Evolutionary conservation across 2,113 vertebrate species (phyloP), one percentile per base, ranked within the genome.

Genomic region (Calypte anna): DNA sequence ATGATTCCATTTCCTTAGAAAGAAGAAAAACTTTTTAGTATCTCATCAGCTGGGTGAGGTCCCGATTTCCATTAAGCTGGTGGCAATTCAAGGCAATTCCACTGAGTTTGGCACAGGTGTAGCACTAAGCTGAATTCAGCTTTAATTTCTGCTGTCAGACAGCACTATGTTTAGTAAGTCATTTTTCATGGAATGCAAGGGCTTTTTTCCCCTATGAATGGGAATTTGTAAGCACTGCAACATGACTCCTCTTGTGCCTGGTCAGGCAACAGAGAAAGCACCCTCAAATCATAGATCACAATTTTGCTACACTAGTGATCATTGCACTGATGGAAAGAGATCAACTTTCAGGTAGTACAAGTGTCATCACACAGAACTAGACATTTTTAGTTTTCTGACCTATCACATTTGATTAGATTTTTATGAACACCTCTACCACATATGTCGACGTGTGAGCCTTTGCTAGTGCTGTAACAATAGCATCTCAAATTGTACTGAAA

Each of bases 101-200:
- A 68, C 31, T 68, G 68, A 84, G n/a, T 88, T 83, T 68, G 85
- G 80, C 69, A 86, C 79, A 95, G 79, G 85, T 78, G 76, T 93
- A 86, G 83, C 75, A 94, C 6, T 70, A 77, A 93, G 62, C 61
- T 88, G 91, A 94, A 88, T 78, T 78, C 77, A 94, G 79, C 82
- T 95, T 82, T 91, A 77, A 83, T 90, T 96, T 91, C 73, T 93
- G 69, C 55, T 86, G 33, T 66, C 44, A 96, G 69, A 77, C 33
- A 88, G 55, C 19, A 21, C 85, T 91, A 43, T 90, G 25, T 90
- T 79, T 93, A 92, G 88, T 87, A 88, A 74, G 44, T 5, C 66
- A 43, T 96, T 89, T 86, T 68, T 89, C 79, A 93, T 78, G 44
- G 57, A 78, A 14, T 64, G 79, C 50, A 80, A 81, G 86, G 55